These are phyloP conservation scores for Drosophila paranaensis DNA, from an alignment of 2,888 invertebrate genomes.

Conservation along the genomic window DNA sequence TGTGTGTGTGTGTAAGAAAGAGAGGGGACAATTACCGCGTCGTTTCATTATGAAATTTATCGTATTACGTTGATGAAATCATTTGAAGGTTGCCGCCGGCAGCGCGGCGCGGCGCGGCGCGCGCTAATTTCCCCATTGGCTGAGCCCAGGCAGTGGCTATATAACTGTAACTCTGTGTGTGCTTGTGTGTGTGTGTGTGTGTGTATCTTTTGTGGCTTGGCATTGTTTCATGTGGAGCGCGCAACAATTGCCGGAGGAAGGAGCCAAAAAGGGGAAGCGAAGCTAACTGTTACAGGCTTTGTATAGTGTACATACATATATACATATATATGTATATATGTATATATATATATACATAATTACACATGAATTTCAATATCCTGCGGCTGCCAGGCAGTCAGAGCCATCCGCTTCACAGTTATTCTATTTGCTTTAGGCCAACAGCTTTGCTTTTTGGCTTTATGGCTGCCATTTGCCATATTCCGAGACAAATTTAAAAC, in stretches of 20 bases:
- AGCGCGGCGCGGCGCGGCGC: slow-evolving; percentile 20
- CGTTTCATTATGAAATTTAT: slow-evolving; percentile 80
- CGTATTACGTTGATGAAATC: slow-evolving; percentile 81
- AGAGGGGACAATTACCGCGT: slow-evolving; percentile 67
- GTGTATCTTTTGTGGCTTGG: slow-evolving; percentile 38
- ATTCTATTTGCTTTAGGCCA: slow-evolving; percentile 39
- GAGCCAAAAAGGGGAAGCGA: not conserved
- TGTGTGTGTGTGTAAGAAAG: not conserved
- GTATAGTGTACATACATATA: slow-evolving; percentile 3
- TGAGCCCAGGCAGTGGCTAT: slow-evolving; percentile 13
- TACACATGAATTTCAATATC: slow-evolving; percentile 79
- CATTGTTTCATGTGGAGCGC: slow-evolving; percentile 64
- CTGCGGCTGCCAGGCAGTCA: slow-evolving; percentile 50
- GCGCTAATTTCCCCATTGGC: slow-evolving; percentile 74
- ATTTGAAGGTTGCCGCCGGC: slow-evolving; percentile 59
- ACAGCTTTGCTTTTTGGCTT: slow-evolving; percentile 39
- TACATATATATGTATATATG: not conserved
- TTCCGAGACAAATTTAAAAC: slow-evolving; percentile 61
- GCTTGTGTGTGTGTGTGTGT: slow-evolving; percentile 14
- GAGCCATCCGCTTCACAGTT: not conserved
- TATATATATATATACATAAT: slow-evolving; percentile 50
- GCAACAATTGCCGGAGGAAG: slow-evolving; percentile 43
- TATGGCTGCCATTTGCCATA: slow-evolving; percentile 42
- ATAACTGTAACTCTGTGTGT: slow-evolving; percentile 8
- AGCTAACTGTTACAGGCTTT: slow-evolving; percentile 14